Evolutionary conservation across 2,113 vertebrate species (phyloP), one percentile per base, ranked within the genome.

Genomic region (Taurulus bubalis): DNA sequence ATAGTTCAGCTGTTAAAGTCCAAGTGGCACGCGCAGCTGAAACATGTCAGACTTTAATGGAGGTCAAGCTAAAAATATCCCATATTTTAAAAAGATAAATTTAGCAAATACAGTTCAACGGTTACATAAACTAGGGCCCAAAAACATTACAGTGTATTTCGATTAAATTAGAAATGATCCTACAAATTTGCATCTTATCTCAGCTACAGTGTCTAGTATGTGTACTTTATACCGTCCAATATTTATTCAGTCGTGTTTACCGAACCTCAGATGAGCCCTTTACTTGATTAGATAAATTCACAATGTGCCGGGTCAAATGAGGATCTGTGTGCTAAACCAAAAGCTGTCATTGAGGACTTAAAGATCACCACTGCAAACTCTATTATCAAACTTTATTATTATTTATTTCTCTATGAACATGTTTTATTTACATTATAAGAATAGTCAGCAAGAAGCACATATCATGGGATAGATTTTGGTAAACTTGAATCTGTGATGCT

Each of bases 201-300:
- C 24, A 47, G 32, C 49, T 34, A 1, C n/a, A 10, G 63, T 32
- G 40, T 38, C 6, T 65, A 36, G 0, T 28, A 6, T 14, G 59
- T 28, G 30, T 51, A 71, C 66, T 71, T 82, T 58, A 56, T 7
- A 9, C 34, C 12, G 47, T 32, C 22, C 9, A 65, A 42, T 69
- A 36, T 82, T 70, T 64, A 79, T 68, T 71, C 34, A 75, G 42
- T 6, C 26, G 34, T 30, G 36, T 81, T 68, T 51, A 55, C 32
- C 4, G 36, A 32, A 64, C 36, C 15, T 55, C 14, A 22, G 30
- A 76, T n/a, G 10, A n/a, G 11, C 1, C 30, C 10, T 67, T n/a
- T n/a, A 42, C 6, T 9, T 30, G 22, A 63, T 32, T 11, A 16
- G 32, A 53, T 60, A 49, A 16, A 60, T 9, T 1, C 9, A 7